Percentiles rank a stretch among this genome's conserved stretches.
These are phyloP conservation scores for Protobothrops flavoviridis DNA, from an alignment of 2,113 vertebrate genomes.

Conservation along the genomic window DNA sequence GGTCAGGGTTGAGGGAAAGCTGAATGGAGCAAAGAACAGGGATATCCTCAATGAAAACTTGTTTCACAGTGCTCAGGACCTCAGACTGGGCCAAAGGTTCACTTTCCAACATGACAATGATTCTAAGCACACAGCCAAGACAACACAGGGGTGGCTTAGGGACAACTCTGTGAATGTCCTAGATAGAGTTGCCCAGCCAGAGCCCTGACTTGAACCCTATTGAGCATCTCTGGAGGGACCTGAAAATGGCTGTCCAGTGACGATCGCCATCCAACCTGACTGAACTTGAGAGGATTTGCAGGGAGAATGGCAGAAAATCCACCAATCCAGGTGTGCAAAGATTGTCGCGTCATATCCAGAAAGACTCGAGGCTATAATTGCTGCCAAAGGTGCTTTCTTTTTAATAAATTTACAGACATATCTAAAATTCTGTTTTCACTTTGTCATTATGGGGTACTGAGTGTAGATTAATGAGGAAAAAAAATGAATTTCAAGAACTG, in stretches of 20 bases:
- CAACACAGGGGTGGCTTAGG: neutral
- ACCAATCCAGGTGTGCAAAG: neutral
- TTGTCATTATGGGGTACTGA: neutral
- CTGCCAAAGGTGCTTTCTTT: neutral
- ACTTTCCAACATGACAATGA: neutral
- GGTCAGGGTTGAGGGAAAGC: neutral
- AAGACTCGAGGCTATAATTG: neutral
- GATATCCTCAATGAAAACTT: neutral
- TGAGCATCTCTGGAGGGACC: neutral
- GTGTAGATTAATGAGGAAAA: neutral
- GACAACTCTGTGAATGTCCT: neutral
- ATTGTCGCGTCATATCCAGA: neutral
- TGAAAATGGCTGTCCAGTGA: neutral
- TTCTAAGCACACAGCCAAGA: neutral
- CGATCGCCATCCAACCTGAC: neutral
- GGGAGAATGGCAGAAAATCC: neutral
- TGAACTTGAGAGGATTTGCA: neutral
- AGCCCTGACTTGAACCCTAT: neutral
- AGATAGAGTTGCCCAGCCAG: neutral
- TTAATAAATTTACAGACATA: neutral
- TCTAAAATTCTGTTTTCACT: neutral
- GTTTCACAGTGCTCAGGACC: neutral
- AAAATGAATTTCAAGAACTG: neutral
- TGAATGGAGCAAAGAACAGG: neutral
- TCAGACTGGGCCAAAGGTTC: neutral